Conservation (phyloP, 2,888 invertebrate genomes). For the Tenthredo distinguenda region DNA sequence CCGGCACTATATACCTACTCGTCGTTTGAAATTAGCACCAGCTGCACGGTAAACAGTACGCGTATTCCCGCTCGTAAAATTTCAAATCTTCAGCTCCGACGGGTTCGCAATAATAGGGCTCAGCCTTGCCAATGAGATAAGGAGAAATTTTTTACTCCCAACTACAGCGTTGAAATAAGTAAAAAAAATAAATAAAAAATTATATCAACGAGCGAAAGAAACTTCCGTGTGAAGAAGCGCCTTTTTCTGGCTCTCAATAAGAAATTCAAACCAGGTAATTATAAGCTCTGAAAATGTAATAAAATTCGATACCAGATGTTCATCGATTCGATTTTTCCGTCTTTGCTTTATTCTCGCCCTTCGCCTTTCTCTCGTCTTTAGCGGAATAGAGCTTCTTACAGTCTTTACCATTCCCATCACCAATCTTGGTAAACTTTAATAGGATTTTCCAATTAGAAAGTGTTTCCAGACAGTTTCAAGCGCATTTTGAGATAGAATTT, state of each 20-base stretch:
- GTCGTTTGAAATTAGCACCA: constrained; percentile 49
- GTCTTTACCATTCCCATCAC: constrained; percentile 25
- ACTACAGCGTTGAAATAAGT: not conserved
- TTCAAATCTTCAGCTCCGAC: constrained; percentile 5
- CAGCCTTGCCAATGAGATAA: not conserved
- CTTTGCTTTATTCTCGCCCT: not conserved
- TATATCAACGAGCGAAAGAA: not conserved
- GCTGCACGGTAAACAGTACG: constrained; percentile 46
- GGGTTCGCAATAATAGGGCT: not conserved
- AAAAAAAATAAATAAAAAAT: not conserved
- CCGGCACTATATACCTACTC: not conserved
- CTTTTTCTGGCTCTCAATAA: not conserved
- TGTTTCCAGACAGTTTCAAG: constrained; percentile 15
- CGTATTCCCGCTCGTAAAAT: constrained; percentile 43
- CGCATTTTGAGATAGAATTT: constrained; percentile 27
- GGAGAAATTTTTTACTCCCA: not conserved
- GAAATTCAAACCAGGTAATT: not conserved
- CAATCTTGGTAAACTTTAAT: constrained; percentile 45
- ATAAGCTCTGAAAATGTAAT: not conserved
- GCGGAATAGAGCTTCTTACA: not conserved
- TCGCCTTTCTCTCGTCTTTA: not conserved
- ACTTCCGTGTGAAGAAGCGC: not conserved
- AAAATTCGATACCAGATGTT: not conserved
- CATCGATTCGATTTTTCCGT: not conserved
- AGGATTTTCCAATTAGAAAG: constrained; percentile 44